Conservation (phyloP, 2,888 invertebrate genomes). For the Nomada flava region DNA sequence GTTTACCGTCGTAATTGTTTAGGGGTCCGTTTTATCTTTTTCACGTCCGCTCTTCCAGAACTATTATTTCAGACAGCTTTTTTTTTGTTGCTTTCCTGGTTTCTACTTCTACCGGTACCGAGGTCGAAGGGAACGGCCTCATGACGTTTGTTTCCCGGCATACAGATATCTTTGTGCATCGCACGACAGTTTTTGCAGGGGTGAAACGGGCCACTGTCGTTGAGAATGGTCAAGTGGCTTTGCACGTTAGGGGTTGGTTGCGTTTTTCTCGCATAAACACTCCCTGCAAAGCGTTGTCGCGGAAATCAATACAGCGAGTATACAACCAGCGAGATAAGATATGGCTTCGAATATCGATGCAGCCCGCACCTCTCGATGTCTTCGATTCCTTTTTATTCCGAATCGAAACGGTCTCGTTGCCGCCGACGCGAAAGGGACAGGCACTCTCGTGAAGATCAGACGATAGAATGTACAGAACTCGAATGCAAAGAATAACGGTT, state of each 20-base stretch:
- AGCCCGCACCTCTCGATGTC: too few species aligned
- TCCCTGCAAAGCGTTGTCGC: constrained; percentile 1
- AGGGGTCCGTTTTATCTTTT: not conserved
- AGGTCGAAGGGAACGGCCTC: not conserved
- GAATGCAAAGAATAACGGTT: not conserved
- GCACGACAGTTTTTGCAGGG: constrained; percentile 26
- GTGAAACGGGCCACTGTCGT: not conserved
- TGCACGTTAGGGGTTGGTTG: constrained; percentile 28
- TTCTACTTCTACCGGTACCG: too few species aligned
- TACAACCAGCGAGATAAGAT: not conserved
- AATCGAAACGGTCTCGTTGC: not conserved
- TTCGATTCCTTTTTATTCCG: not conserved
- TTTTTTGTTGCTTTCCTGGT: not conserved
- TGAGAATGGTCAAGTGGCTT: constrained; percentile 20
- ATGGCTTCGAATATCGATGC: not conserved
- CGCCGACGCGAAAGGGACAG: not conserved
- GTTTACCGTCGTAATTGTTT: not conserved
- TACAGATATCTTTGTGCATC: not conserved
- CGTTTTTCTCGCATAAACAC: not conserved
- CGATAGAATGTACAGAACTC: not conserved
- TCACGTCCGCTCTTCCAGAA: too few species aligned
- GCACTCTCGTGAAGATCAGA: not conserved
- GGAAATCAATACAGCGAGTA: constrained; percentile 4
- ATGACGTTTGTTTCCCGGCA: constrained; percentile 6
- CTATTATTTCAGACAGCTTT: not conserved